Evolutionary conservation across 2,113 vertebrate genomes (phyloP).

Genomic region (Syngnathus floridae): DNA sequence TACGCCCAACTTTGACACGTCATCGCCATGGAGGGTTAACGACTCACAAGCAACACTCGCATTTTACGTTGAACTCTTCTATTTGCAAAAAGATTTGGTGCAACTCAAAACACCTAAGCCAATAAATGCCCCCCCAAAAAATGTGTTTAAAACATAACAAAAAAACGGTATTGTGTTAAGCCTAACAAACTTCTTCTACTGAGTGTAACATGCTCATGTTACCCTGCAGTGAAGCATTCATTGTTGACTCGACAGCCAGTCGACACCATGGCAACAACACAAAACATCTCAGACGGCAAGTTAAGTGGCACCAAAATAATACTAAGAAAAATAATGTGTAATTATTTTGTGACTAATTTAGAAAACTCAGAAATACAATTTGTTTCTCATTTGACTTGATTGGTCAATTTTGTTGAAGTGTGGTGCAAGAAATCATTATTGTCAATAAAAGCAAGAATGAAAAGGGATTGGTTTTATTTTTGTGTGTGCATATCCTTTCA

Average conservation of each 20-base stretch:
- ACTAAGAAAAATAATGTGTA: conserved; percentile 13
- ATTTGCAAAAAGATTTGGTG: not conserved
- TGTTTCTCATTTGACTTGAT: conserved; percentile 25
- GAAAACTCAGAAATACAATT: conserved; percentile 29
- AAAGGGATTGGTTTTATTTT: conserved; percentile 10
- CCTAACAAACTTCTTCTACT: not conserved
- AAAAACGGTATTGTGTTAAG: not conserved
- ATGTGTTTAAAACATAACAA: not conserved
- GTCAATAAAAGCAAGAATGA: conserved; percentile 53
- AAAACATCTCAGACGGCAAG: conserved; percentile 42
- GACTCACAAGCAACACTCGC: not conserved
- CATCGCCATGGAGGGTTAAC: not conserved
- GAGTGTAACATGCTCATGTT: conserved; percentile 9
- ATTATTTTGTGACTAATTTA: conserved; percentile 52
- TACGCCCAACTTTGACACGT: conserved; percentile 4
- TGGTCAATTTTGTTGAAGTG: conserved; percentile 30
- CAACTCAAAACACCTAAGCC: not conserved
- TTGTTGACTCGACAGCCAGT: conserved; percentile 39
- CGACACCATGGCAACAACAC: conserved; percentile 51
- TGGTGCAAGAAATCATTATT: conserved; percentile 66
- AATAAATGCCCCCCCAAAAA: not conserved
- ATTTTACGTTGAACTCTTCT: not conserved
- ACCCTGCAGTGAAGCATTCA: conserved; percentile 39
- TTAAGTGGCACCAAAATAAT: conserved; percentile 48
- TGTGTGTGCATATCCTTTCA: conserved; percentile 55